Percentiles rank a stretch among this genome's conserved stretches.
Evolutionary conservation across 1,140 invertebrate genomes (phyloP).

Genomic region (Dreissena polymorpha): DNA sequence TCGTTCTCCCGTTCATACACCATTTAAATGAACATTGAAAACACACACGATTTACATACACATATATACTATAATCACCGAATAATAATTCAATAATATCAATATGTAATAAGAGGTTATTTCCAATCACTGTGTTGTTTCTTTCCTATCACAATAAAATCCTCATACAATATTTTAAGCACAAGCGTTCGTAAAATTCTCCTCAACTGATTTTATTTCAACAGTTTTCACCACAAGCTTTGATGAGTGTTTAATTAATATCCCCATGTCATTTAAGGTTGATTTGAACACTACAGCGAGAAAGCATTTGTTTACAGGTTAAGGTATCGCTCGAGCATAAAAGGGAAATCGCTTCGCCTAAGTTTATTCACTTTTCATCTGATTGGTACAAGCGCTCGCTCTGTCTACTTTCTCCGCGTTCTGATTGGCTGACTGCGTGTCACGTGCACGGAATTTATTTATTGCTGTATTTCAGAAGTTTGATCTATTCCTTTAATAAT

Average conservation of each 20-base stretch:
- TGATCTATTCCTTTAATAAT: no score
- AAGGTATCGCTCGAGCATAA: constrained; percentile 1
- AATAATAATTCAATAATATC: no score
- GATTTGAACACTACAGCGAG: neutral
- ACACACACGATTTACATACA: neutral
- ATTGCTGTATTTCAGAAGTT: neutral
- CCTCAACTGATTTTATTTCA: neutral
- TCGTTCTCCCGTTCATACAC: neutral
- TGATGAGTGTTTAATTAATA: neutral
- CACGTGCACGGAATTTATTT: neutral
- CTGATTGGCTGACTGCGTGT: neutral
- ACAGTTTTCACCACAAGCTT: neutral
- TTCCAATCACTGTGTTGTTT: neutral
- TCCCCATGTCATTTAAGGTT: neutral
- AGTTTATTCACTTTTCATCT: neutral
- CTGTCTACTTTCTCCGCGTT: neutral
- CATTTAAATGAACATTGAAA: neutral
- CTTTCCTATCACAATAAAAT: neutral
- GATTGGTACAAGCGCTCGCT: neutral
- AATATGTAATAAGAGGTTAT: no score
- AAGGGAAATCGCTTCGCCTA: neutral
- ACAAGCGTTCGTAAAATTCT: neutral
- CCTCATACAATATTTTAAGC: neutral
- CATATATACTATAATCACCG: neutral
- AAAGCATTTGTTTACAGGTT: neutral